phyloP scores from a whole-genome alignment of 2,888 invertebrate species.

The Serripes groenlandicus region DNA sequence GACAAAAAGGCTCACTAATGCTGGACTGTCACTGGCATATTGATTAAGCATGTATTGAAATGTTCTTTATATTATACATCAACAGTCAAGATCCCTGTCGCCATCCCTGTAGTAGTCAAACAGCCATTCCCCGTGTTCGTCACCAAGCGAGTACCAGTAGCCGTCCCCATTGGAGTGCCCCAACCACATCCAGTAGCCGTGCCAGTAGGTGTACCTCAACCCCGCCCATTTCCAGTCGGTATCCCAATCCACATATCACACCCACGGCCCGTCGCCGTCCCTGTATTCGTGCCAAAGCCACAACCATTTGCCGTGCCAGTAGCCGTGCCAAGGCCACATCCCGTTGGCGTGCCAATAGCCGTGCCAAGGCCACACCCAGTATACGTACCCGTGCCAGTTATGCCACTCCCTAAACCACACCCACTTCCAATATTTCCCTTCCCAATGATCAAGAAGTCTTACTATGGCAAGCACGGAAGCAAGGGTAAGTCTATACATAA shows the following conservation, averaged over 20 bases:
- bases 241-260: too few relatives aligned
- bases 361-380: not conserved
- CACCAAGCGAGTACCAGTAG: too few relatives aligned
- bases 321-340: not conserved
- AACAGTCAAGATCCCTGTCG: constrained; percentile 1
- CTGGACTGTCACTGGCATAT: too few relatives aligned
- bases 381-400: not conserved
- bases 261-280: too few relatives aligned
- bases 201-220: not conserved
- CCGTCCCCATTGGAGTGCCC: constrained; percentile 6
- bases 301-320: constrained; percentile 1
- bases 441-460: constrained; percentile 14
- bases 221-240: not conserved
- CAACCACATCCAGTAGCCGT: constrained; percentile 6
- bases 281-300: not conserved
- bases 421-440: too few relatives aligned
- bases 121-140: too few relatives aligned
- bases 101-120: constrained; percentile 1
- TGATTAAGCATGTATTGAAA: too few relatives aligned
- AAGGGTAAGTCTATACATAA: too few relatives aligned
- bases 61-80: too few relatives aligned
- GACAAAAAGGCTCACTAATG: too few relatives aligned
- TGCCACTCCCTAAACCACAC: constrained; percentile 12
- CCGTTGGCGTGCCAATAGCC: not conserved
- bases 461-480: too few relatives aligned